These are phyloP conservation scores for Physella acuta DNA, from an alignment of 1,140 invertebrate genomes.

Conservation along the genomic window DNA sequence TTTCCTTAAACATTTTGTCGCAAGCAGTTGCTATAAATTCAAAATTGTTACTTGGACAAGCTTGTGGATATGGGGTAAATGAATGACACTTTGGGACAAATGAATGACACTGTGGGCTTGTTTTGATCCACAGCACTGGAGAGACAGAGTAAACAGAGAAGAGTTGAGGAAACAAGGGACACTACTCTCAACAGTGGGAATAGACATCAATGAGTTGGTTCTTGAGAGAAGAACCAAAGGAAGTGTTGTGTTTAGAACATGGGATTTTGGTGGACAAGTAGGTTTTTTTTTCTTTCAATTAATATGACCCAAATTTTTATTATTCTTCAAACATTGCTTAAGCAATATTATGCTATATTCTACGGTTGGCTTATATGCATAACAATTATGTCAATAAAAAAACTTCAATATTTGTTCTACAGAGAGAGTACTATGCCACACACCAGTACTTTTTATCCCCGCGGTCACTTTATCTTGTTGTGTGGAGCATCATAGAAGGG, in stretches of 20 bases:
- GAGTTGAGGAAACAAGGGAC: conserved; percentile 65
- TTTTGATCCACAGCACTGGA: conserved; percentile 36
- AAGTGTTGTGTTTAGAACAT: conserved; percentile 92
- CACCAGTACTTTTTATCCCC: conserved; percentile 98
- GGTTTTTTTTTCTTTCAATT: too few species aligned
- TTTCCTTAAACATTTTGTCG: too few species aligned
- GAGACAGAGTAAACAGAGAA: conserved; percentile 34
- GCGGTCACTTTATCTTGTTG: conserved; percentile 89
- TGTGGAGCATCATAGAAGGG: conserved; percentile 91
- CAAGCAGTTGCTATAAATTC: too few species aligned
- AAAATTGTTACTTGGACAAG: too few species aligned
- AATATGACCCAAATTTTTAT: too few species aligned
- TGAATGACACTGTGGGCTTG: neutral
- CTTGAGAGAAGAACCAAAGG: conserved; percentile 68
- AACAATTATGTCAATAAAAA: too few species aligned
- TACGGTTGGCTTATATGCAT: too few species aligned
- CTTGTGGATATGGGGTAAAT: too few species aligned
- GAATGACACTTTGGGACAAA: too few species aligned
- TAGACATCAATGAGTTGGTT: conserved; percentile 88
- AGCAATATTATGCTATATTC: too few species aligned
- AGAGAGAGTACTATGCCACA: conserved; percentile 77
- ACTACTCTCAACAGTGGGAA: conserved; percentile 87
- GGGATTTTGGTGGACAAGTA: conserved; percentile 97
- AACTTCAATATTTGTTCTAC: too few species aligned
- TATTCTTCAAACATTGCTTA: too few species aligned